Base-by-base conservation (phyloP, 2,888 invertebrate genomes). In the Amitus sp. region DNA sequence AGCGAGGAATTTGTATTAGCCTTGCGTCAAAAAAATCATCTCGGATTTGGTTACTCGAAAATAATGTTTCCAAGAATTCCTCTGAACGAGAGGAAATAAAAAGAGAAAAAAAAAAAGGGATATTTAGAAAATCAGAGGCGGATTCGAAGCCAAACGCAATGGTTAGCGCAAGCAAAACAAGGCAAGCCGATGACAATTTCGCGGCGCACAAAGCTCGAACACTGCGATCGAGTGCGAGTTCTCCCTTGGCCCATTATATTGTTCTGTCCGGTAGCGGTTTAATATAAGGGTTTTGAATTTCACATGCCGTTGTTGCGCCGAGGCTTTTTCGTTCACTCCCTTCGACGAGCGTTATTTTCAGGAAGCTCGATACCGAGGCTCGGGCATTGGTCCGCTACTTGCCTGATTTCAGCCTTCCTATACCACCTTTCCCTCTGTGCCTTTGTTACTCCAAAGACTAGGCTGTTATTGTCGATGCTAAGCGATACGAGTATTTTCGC, bases 201-300 rank as follows among this genome's bases (percentile, higher is more conserved):
- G 23, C 23, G 58, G 55, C 15, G 61, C 17, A 46, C 23, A 55
- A 51, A 58, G 48, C 62, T 49, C 54, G 47, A 59, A 60, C 57
- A 62, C 64, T 67, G 68, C 62, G 71, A n/a, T n/a, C n/a, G n/a
- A n/a, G n/a, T n/a, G n/a, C n/a, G n/a, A n/a, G n/a, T n/a, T n/a
- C 70, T 69, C 72, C 68, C 63, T 69, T 69, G 63, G 70, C 66
- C 73, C 68, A 77, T 77, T 78, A 74, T 77, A 77, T 77, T 73
- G 75, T 77, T 77, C 67, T 58, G 63, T 52, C 62, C 70, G 71
- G 62, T 70, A 68, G 67, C 66, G 72, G 76, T 76, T 74, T 75
- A 78, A 77, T 74, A 75, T 69, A 73, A 76, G 72, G 75, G 75
- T 77, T 78, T 76, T 74, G 65, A 62, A 76, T 78, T 77, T 77